Conservation (phyloP, 2,113 vertebrate genomes). For the Xiphophorus hellerii region DNA sequence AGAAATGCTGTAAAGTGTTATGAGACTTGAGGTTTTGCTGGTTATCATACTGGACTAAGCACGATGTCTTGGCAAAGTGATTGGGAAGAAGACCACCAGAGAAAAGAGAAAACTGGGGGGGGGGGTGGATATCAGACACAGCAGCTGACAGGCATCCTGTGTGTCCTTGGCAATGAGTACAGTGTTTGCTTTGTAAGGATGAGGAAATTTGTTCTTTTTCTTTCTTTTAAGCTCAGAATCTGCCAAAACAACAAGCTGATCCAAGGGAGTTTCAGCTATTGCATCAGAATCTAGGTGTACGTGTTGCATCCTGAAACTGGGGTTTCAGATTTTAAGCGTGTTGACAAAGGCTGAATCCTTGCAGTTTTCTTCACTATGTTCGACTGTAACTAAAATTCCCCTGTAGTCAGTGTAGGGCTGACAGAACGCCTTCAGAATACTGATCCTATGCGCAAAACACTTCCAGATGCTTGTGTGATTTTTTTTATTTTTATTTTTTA, state of each 20-base stretch:
- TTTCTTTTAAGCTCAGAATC: slow-evolving; percentile 40
- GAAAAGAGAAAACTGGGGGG: slow-evolving; percentile 14
- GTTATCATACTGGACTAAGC: slow-evolving; percentile 13
- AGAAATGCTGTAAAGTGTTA: slow-evolving; percentile 12
- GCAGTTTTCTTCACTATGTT: neutral
- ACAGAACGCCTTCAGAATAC: slow-evolving; percentile 6
- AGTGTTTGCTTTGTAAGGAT: slow-evolving; percentile 37
- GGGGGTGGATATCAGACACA: slow-evolving; percentile 25
- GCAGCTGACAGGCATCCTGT: slow-evolving; percentile 46
- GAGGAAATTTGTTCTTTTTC: slow-evolving; percentile 34
- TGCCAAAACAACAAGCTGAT: slow-evolving; percentile 23
- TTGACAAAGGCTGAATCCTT: neutral
- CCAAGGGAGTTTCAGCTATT: slow-evolving; percentile 30
- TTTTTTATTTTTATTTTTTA: neutral
- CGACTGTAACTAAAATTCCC: neutral
- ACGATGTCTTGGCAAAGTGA: slow-evolving; percentile 48
- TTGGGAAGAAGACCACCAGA: slow-evolving; percentile 35
- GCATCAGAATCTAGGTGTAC: slow-evolving; percentile 9
- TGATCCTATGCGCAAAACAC: slow-evolving; percentile 53
- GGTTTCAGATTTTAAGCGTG: neutral
- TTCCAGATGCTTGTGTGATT: slow-evolving; percentile 62
- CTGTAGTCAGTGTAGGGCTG: slow-evolving; percentile 1
- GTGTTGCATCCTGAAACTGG: slow-evolving; percentile 6
- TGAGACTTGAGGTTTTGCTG: slow-evolving; percentile 35
- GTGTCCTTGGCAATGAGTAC: slow-evolving; percentile 24